Percentiles rank a stretch among this genome's conserved stretches.
These are phyloP conservation scores for Standfussiana lucernea DNA, from an alignment of 2,888 invertebrate genomes.

Conservation along the genomic window DNA sequence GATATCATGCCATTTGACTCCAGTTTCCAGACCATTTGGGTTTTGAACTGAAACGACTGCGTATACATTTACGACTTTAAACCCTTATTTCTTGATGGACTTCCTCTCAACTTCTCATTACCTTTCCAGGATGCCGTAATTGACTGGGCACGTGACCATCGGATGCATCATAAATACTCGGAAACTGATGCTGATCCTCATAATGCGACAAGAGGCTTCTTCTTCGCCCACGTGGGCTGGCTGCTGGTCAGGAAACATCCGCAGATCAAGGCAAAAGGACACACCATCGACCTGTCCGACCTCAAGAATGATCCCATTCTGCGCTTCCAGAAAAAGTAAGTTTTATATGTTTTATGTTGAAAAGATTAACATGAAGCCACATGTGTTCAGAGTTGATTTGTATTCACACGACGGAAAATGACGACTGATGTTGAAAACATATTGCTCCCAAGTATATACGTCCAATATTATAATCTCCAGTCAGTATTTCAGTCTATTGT, in stretches of 20 bases:
- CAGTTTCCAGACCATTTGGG: neutral
- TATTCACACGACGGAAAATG: conserved; percentile 14
- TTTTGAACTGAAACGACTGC: neutral
- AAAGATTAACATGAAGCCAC: neutral
- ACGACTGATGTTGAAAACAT: conserved; percentile 8
- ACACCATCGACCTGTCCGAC: conserved; percentile 96
- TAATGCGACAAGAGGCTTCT: conserved; percentile 97
- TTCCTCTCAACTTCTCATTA: neutral
- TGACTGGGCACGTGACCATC: conserved; percentile 95
- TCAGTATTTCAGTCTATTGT: neutral
- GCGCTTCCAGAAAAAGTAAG: conserved; percentile 96
- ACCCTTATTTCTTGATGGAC: neutral
- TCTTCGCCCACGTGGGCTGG: conserved; percentile 99
- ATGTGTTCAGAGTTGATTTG: conserved; percentile 16
- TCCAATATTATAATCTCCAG: neutral
- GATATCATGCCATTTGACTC: neutral
- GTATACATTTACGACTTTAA: neutral
- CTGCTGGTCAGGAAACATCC: conserved; percentile 97
- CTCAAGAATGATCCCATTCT: conserved; percentile 95
- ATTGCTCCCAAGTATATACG: conserved; percentile 5
- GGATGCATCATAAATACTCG: conserved; percentile 97
- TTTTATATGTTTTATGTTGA: conserved; percentile 40
- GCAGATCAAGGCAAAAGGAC: conserved; percentile 96
- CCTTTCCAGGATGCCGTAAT: conserved; percentile 92
- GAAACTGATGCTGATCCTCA: conserved; percentile 98